phyloP scores from a whole-genome alignment of 1,140 invertebrate genomes.

The Psix sp. region DNA sequence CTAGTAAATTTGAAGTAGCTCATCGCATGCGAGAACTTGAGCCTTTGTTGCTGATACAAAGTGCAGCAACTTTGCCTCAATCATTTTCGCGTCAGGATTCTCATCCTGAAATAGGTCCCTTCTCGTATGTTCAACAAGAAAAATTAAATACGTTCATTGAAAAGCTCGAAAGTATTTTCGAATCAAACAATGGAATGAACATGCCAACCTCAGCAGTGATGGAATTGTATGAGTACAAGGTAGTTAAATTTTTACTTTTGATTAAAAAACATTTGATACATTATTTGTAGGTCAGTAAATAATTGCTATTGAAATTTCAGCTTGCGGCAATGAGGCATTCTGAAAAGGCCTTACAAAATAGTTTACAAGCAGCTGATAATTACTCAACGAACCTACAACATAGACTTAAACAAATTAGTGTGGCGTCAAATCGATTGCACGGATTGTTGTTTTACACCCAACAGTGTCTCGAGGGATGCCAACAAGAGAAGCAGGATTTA shows the following conservation, averaged over 20 bases:
- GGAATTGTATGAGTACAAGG: slow-evolving; percentile 84
- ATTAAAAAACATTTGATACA: slow-evolving; percentile 5
- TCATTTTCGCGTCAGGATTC: slow-evolving; percentile 19
- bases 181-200: slow-evolving; percentile 76
- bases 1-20: slow-evolving; percentile 72
- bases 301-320: slow-evolving; percentile 51
- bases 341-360: slow-evolving; percentile 76
- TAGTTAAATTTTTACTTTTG: slow-evolving; percentile 21
- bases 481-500: slow-evolving; percentile 66
- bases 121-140: slow-evolving; percentile 75
- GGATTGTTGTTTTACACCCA: slow-evolving; percentile 77
- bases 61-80: slow-evolving; percentile 44
- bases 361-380: slow-evolving; percentile 77
- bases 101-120: slow-evolving; percentile 60
- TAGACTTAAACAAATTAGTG: slow-evolving; percentile 73
- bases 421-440: slow-evolving; percentile 75
- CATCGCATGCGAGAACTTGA: slow-evolving; percentile 75
- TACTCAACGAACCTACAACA: slow-evolving; percentile 77
- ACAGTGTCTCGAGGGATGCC: slow-evolving; percentile 74
- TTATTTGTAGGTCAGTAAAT: slow-evolving; percentile 1
- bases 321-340: slow-evolving; percentile 76
- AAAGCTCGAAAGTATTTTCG: slow-evolving; percentile 71
- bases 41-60: slow-evolving; percentile 69
- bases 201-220: slow-evolving; percentile 82
- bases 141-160: slow-evolving; percentile 77